Evolutionary conservation across 2,888 invertebrate genomes (phyloP), one percentile per base, ranked within the genome.

Genomic region (Phaonia tiefii): DNA sequence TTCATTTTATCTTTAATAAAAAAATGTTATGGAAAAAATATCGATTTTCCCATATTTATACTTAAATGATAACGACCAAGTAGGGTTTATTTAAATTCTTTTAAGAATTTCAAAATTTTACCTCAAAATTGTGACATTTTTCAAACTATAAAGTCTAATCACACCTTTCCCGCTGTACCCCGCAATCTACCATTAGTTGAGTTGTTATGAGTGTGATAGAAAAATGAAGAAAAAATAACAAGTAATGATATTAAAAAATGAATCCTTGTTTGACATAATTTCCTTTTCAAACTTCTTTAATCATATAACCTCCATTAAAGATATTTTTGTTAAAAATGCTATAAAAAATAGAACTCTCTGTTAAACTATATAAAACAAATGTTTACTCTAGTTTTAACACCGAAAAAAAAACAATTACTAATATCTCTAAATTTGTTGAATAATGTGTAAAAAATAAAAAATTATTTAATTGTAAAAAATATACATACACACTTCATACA

Each of bases 121-220:
- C 25, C 56, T 56, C 25, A 13, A 37, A 17, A 20, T 60, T 60
- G 17, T 60, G 39, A 60, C 39, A 39, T 22, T 22, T 51, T 20
- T 51, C 20, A 2, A 22, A 51, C 51, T 31, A 31, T 22, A 51
- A 4, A n/a, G 49, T 49, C 4, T 17, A 5, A 49, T 17, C 5
- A 5, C 13, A n/a, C 44, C 44, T 13, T 10, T 13, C 13, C n/a
- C 44, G 10, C 13, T 2, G n/a, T 49, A 15, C 46, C 20, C 31
- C 31, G 3, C 31, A 8, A 31, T 31, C 31, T 31, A 31, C 31
- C 31, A 31, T 31, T 44, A 25, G 75, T 78, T 78, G 69, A 81
- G 75, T 81, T 78, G 78, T 78, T 75, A 75, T 78, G 75, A 78
- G 81, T 81, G 81, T 78, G 72, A 81, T 78, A 75, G 56, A 22